These are phyloP conservation scores for Phengaris arion DNA, from an alignment of 2,888 invertebrate species.

Conservation along the genomic window DNA sequence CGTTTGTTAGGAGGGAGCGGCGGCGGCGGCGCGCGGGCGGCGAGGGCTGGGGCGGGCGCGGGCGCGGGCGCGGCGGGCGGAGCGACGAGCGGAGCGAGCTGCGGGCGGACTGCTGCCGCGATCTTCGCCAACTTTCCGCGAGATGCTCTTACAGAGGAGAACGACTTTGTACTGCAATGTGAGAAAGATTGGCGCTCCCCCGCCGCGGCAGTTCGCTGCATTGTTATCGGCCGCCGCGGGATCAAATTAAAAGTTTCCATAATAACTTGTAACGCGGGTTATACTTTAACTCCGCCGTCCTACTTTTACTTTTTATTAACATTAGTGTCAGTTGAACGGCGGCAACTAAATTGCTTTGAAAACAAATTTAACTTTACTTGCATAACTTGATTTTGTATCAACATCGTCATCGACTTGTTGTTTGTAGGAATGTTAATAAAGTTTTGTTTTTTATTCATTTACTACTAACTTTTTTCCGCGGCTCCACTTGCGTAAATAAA, in stretches of 20 bases:
- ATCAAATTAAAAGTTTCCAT: constrained; percentile 71
- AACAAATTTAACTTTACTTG: constrained; percentile 24
- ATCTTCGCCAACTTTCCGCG: constrained; percentile 69
- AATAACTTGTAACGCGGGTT: constrained; percentile 58
- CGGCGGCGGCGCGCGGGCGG: constrained; percentile 47
- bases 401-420: constrained; percentile 37
- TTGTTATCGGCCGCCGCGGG: constrained; percentile 64
- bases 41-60: constrained; percentile 48
- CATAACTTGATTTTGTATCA: neutral
- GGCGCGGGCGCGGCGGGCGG: constrained; percentile 57
- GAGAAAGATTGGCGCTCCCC: constrained; percentile 66
- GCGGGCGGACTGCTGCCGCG: constrained; percentile 51
- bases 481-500: too few relatives aligned
- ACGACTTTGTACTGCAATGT: constrained; percentile 71
- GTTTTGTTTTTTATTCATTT: neutral
- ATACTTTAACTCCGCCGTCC: constrained; percentile 45
- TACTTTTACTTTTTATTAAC: constrained; percentile 41
- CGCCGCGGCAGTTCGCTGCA: constrained; percentile 64
- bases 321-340: constrained; percentile 20
- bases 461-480: neutral
- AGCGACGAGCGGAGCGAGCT: constrained; percentile 41
- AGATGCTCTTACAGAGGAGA: constrained; percentile 77
- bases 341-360: constrained; percentile 22
- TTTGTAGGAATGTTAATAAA: neutral
- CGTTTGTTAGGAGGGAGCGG: constrained; percentile 74